Conservation (phyloP, 2,797 vertebrate genomes). For the Eptatretus atami region DNA sequence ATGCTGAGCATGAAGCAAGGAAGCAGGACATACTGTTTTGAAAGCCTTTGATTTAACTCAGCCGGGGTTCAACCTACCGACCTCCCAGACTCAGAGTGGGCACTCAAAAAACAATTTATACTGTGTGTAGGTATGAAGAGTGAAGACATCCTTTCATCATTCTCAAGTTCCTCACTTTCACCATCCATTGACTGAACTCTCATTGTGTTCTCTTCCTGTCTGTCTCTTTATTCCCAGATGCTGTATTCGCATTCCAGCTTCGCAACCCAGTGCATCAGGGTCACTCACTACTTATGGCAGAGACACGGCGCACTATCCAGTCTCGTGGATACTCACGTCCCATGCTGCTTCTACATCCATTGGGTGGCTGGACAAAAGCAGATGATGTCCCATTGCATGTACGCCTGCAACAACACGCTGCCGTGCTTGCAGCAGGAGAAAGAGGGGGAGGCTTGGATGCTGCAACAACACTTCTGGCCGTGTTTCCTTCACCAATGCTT, state of each 20-base stretch:
- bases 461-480: slow-evolving; percentile 55
- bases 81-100: too few relatives aligned
- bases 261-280: slow-evolving; percentile 90
- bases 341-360: slow-evolving; percentile 57
- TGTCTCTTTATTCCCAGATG: slow-evolving; percentile 19
- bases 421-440: slow-evolving; percentile 48
- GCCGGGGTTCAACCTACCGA: too few relatives aligned
- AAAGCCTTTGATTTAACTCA: too few relatives aligned
- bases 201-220: neutral
- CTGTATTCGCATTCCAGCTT: slow-evolving; percentile 79
- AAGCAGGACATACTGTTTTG: too few relatives aligned
- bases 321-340: slow-evolving; percentile 62
- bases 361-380: slow-evolving; percentile 91
- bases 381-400: slow-evolving; percentile 66
- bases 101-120: too few relatives aligned
- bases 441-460: slow-evolving; percentile 23
- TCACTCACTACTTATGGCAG: slow-evolving; percentile 72
- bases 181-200: too few relatives aligned
- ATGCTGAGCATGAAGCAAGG: too few relatives aligned
- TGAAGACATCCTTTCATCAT: too few relatives aligned
- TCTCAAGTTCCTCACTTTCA: too few relatives aligned
- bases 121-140: too few relatives aligned
- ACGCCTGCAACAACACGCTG: slow-evolving; percentile 82
- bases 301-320: slow-evolving; percentile 52
- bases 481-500: slow-evolving; percentile 98